These are phyloP conservation scores for Drosophila suboccidentalis DNA, from an alignment of 2,888 invertebrate species.

Conservation along the genomic window DNA sequence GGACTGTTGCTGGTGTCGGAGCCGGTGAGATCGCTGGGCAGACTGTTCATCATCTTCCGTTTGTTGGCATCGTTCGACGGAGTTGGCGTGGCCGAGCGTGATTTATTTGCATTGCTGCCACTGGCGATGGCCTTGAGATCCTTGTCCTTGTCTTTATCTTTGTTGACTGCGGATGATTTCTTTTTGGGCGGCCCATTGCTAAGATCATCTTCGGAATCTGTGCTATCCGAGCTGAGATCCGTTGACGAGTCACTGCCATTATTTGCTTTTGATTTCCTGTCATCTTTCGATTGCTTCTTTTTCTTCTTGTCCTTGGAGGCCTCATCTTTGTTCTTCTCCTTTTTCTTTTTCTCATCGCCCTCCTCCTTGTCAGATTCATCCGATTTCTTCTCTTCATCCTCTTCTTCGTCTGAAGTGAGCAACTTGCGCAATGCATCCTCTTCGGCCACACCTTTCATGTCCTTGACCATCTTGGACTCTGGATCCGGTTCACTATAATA, in stretches of 20 bases:
- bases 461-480: constrained; percentile 92
- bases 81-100: constrained; percentile 86
- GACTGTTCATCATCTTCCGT: constrained; percentile 83
- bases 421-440: constrained; percentile 94
- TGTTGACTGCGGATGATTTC: constrained; percentile 82
- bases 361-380: constrained; percentile 92
- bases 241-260: constrained; percentile 88
- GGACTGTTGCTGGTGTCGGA: constrained; percentile 85
- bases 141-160: constrained; percentile 70
- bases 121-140: constrained; percentile 78
- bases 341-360: constrained; percentile 90
- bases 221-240: constrained; percentile 90
- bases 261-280: constrained; percentile 86
- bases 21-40: constrained; percentile 85
- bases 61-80: constrained; percentile 74
- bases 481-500: constrained; percentile 88
- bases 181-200: constrained; percentile 85
- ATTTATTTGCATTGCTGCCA: constrained; percentile 76
- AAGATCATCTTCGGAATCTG: constrained; percentile 89
- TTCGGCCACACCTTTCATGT: constrained; percentile 95
- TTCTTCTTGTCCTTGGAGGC: constrained; percentile 88
- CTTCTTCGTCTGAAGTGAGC: constrained; percentile 94
- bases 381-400: constrained; percentile 93
- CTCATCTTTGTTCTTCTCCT: constrained; percentile 87
- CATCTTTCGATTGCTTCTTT: constrained; percentile 88